Evolutionary conservation across 2,113 vertebrate species (phyloP).

Genomic region (Probosciger aterrimus): DNA sequence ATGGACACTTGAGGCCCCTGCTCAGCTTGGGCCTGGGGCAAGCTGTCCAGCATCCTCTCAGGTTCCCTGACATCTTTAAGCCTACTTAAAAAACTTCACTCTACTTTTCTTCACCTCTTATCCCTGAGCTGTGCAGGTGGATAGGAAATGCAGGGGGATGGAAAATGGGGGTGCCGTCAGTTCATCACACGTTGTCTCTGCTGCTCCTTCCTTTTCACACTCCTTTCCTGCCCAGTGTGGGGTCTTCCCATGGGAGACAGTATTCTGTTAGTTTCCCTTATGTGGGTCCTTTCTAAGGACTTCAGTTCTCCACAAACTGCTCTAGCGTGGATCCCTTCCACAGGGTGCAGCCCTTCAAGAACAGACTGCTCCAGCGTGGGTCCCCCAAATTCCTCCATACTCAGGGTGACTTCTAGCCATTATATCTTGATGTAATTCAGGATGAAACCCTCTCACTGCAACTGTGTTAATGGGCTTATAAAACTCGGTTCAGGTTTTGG

Average conservation of each 20-base stretch:
- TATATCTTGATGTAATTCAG: not conserved
- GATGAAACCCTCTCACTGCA: not conserved
- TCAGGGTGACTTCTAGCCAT: not conserved
- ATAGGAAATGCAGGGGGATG: not conserved
- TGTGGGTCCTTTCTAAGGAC: not conserved
- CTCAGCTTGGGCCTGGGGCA: too few species aligned
- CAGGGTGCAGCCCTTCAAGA: accelerated
- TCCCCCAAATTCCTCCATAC: too few species aligned
- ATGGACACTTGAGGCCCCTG: too few species aligned
- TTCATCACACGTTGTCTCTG: not conserved
- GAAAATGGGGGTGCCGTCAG: not conserved
- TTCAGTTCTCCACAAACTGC: not conserved
- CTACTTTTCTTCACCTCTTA: not conserved
- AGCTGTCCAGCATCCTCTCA: too few species aligned
- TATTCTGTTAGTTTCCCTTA: not conserved
- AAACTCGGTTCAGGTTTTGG: not conserved
- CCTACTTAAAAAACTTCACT: too few species aligned
- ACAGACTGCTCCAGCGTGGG: accelerated
- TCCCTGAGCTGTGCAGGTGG: not conserved
- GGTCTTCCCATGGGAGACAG: not conserved
- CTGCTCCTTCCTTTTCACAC: not conserved
- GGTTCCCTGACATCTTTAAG: too few species aligned
- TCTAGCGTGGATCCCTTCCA: accelerated
- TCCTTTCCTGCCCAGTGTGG: not conserved
- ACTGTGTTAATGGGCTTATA: not conserved